phyloP scores from a whole-genome alignment of 2,113 vertebrate species.

The Malurus cyaneus region DNA sequence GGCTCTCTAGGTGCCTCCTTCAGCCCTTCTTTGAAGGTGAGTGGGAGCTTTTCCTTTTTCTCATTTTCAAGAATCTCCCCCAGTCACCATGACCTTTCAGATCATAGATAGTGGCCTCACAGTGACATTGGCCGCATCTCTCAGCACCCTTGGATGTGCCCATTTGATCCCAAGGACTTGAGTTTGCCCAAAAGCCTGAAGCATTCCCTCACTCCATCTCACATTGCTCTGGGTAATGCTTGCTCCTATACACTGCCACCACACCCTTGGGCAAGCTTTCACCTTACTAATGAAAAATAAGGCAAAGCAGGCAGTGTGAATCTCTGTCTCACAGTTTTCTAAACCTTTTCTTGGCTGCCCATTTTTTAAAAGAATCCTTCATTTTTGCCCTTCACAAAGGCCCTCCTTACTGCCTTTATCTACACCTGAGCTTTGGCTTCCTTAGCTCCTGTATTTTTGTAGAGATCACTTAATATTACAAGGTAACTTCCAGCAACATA shows the following conservation, averaged over 20 bases:
- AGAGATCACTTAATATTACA: neutral
- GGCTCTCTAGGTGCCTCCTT: neutral
- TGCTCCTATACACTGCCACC: accelerated
- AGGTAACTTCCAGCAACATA: neutral
- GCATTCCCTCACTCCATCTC: neutral
- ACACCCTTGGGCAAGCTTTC: neutral
- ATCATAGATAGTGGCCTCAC: neutral
- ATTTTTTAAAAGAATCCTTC: neutral
- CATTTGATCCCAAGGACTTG: neutral
- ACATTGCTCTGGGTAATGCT: neutral
- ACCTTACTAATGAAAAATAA: neutral
- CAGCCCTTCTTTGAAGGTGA: neutral
- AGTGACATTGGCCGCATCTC: neutral
- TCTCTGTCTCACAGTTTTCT: neutral
- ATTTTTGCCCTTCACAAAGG: neutral
- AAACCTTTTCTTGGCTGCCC: neutral
- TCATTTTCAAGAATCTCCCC: neutral
- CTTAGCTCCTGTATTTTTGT: neutral
- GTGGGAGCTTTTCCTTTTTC: neutral
- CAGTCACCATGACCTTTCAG: neutral
- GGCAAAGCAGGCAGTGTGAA: neutral
- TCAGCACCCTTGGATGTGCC: neutral
- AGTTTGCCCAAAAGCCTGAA: neutral
- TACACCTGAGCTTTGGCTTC: neutral
- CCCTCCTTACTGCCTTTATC: neutral